These are phyloP conservation scores for Rhineura floridana DNA, from an alignment of 2,113 vertebrate species.

Conservation along the genomic window DNA sequence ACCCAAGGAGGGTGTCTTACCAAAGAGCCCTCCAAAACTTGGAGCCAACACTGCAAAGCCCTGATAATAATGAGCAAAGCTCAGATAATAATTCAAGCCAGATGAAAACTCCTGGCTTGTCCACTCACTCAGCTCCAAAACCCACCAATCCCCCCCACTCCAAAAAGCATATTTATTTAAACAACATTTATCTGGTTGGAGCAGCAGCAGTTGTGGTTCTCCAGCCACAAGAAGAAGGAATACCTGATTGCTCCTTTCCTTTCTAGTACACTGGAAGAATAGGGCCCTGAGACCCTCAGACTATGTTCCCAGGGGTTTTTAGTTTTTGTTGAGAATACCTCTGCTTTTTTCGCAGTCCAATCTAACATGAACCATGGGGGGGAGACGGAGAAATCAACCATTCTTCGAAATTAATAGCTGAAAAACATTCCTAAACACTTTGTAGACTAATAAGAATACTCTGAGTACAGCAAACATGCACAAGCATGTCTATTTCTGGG, in stretches of 20 bases:
- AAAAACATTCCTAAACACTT: slow-evolving; percentile 53
- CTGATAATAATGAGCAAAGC: too few species aligned
- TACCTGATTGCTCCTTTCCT: not conserved
- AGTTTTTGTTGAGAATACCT: not conserved
- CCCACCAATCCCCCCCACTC: too few species aligned
- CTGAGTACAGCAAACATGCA: slow-evolving; percentile 22
- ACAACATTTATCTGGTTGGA: not conserved
- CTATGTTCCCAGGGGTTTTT: too few species aligned
- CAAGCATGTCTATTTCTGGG: not conserved
- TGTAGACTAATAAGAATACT: slow-evolving; percentile 33
- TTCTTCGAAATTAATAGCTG: slow-evolving; percentile 26
- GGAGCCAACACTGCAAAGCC: not conserved
- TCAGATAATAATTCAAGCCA: too few species aligned
- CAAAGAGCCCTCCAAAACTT: too few species aligned
- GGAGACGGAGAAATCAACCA: not conserved
- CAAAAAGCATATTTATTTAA: too few species aligned
- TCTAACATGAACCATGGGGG: not conserved
- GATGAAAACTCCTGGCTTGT: too few species aligned
- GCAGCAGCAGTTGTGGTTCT: not conserved
- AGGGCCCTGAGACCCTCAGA: not conserved
- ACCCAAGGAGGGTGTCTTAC: too few species aligned
- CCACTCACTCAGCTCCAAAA: too few species aligned
- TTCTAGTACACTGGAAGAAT: not conserved
- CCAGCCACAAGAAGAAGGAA: not conserved
- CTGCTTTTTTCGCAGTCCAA: not conserved